Conservation (phyloP, 2,797 vertebrate species). For the Lepilemur ruficaudatus region DNA sequence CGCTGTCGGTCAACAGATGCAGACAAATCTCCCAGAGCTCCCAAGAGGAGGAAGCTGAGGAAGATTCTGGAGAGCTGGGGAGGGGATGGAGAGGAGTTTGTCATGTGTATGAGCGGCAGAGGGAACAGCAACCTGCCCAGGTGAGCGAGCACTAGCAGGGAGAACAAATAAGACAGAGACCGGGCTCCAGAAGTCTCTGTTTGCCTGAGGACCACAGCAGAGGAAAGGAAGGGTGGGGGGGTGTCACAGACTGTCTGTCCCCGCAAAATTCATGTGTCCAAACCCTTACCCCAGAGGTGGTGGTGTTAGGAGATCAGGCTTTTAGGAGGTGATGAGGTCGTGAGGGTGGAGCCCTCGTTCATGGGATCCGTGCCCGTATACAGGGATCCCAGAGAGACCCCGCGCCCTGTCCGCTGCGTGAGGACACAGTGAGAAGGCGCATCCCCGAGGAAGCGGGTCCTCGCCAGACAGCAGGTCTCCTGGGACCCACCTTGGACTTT, state of each 20-base stretch:
- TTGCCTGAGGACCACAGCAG: neutral
- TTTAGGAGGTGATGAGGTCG: no score
- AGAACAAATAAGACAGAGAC: accelerated
- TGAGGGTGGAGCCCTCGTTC: neutral
- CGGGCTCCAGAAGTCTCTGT: accelerated
- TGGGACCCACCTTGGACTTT: no score
- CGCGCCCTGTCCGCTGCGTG: no score
- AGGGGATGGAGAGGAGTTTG: neutral
- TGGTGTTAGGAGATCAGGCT: neutral
- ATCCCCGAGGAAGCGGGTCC: neutral
- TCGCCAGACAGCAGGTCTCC: neutral
- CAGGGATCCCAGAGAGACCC: no score
- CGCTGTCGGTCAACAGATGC: accelerated
- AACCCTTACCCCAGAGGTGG: accelerated
- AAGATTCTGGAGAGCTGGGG: neutral
- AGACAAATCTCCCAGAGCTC: neutral
- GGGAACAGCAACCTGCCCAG: neutral
- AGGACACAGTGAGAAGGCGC: accelerated
- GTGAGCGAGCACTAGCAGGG: neutral
- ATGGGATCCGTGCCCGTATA: no score
- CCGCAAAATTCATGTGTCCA: neutral
- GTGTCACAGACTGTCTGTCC: neutral
- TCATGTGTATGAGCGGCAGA: neutral
- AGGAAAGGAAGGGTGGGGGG: neutral
- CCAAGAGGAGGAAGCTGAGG: neutral